Evolutionary conservation across 2,888 invertebrate genomes (phyloP).

Genomic region (Chrysina gloriosa): DNA sequence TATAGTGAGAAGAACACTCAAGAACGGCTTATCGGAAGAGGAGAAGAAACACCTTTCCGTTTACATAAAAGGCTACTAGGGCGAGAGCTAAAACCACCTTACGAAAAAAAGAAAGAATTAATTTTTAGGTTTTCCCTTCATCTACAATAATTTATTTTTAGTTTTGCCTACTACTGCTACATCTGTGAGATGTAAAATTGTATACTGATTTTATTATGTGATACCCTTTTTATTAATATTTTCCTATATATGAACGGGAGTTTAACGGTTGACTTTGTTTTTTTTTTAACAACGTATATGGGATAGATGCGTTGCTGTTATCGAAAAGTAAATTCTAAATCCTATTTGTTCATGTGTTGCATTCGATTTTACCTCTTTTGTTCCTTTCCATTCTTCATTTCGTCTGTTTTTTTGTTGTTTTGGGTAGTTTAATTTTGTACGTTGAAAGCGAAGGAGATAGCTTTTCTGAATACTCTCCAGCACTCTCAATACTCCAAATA

Average conservation of each 20-base stretch:
- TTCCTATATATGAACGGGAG: slow-evolving; percentile 31
- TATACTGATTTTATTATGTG: slow-evolving; percentile 62
- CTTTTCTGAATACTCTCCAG: slow-evolving; percentile 7
- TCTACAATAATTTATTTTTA: slow-evolving; percentile 46
- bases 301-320: too few species aligned
- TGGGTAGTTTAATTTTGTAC: neutral
- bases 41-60: slow-evolving; percentile 83
- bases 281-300: too few species aligned
- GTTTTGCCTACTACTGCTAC: slow-evolving; percentile 36
- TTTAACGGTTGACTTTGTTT: slow-evolving; percentile 6
- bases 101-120: slow-evolving; percentile 23
- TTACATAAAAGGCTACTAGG: slow-evolving; percentile 78
- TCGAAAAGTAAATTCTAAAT: too few species aligned
- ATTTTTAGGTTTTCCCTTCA: slow-evolving; percentile 42
- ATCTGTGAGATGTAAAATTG: slow-evolving; percentile 51
- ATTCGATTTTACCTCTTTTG: neutral
- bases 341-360: too few species aligned
- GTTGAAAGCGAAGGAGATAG: neutral
- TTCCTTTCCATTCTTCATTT: neutral
- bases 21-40: slow-evolving; percentile 84
- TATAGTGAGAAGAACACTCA: slow-evolving; percentile 84
- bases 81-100: slow-evolving; percentile 5
- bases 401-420: neutral
- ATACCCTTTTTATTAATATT: slow-evolving; percentile 50
- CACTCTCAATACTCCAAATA: neutral